Evolutionary conservation across 53 echinoderm and acorn worm species (phyloP), one percentile per base, ranked within the genome.

Genomic region (Temnopleurus reevesii): DNA sequence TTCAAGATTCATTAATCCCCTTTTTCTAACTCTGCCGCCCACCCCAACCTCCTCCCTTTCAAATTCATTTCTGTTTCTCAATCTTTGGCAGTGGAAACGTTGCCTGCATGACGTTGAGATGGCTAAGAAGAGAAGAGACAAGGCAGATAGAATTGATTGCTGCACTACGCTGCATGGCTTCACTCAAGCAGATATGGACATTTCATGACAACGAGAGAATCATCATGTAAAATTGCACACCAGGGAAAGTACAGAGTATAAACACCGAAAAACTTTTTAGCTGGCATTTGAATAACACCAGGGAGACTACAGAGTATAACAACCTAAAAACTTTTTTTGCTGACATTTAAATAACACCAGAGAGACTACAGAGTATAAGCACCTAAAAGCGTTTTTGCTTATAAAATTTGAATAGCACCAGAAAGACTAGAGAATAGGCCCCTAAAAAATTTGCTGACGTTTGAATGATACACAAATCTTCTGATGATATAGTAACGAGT

Each of bases 131-230:
- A 41, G 23, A 36, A 38, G 71, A 41, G 41, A 38, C 71, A 71
- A 13, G 71, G 8, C 4, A 71, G 71, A 71, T 71, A 71, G 43
- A 71, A 71, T 71, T 71, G 71, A 71, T 71, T 71, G 71, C 71
- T 71, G 43, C 71, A n/a, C n/a, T 19, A 71, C 41, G 41, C 71
- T 71, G 71, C 71, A 38, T 71, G 38, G 71, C 41, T 71, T 7
- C 71, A 71, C 71, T 9, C 38, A 71, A 0, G n/a, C n/a, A 41
- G 41, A 41, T 38, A 71, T 71, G 71, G 71, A 71, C 36, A 71
- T 71, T 71, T 60, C 71, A 38, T 41, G 23, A 71, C 43, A 71
- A 19, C 13, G 41, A 41, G n/a, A 41, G 33, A 30, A 63, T 29
- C 15, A 71, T 71, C 5, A 38, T 71, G 71, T 23, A 71, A 63